Base-by-base conservation (phyloP, 2,113 vertebrate species). In the Raja brachyura region DNA sequence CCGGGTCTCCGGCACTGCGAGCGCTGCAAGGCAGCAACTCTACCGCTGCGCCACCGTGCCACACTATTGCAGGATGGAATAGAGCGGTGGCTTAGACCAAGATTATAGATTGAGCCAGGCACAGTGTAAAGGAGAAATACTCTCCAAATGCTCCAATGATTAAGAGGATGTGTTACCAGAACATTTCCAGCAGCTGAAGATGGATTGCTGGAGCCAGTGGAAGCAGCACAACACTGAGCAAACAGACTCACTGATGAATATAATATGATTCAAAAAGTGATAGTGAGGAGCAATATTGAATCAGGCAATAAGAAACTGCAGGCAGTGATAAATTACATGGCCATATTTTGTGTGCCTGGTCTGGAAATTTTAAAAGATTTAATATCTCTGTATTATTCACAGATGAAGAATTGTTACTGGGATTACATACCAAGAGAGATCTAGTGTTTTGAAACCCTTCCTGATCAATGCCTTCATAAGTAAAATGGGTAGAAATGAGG, bases 251-350 rank as follows among this genome's bases (percentile, higher is more conserved):
- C 13, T 88, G 83, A 88, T 88, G n/a, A 63, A 63, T 88, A 16
- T n/a, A 88, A 88, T 88, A 63, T 16, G 83, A 66, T 66, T 31
- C 2, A 18, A 88, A 66, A 63, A 63, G 83, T 88, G 59, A 63
- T 31, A 33, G 83, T 1, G n/a, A 88, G 83, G 83, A 88, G 59
- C 31, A 88, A 88, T n/a, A 88, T 63, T 88, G 59, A n/a, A 88
- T 63, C 28, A 31, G 83, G 13, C 59, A 88, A 88, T 88, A 61
- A 61, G 4, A 63, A 31, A 31, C 59, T 18, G 18, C 14, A 63
- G n/a, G 1, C 59, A 31, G 22, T 61, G 81, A 61, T 88, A 88
- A 63, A 88, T 61, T 88, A 88, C 31, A 25, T 88, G 61, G 59
- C 83, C 63, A 0, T 22, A 54, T 81, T 48, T 7, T 88, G 83